Percentiles rank a stretch among this genome's conserved stretches.
These are phyloP conservation scores for Hippolais icterina DNA, from an alignment of 2,113 vertebrate species.

Conservation along the genomic window DNA sequence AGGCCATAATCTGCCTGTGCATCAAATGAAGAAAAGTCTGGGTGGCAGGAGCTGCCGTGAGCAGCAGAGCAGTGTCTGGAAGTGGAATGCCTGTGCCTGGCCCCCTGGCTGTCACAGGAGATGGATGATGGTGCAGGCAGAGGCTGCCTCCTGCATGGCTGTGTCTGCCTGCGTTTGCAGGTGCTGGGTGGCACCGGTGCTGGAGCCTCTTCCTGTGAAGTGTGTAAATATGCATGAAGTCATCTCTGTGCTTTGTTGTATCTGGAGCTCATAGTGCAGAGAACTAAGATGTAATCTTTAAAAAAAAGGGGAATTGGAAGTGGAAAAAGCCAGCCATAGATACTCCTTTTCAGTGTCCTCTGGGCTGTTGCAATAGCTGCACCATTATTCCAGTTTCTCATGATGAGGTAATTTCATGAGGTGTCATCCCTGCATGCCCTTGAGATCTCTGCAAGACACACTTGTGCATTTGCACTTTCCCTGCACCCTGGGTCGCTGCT, in stretches of 20 bases:
- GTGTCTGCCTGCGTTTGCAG: neutral
- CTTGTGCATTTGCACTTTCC: neutral
- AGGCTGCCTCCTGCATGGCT: fast-evolving
- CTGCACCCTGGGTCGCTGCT: neutral
- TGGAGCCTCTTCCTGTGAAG: neutral
- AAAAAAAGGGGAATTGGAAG: neutral
- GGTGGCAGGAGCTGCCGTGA: neutral
- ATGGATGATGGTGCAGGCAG: neutral
- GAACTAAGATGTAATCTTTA: neutral
- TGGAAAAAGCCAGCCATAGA: neutral
- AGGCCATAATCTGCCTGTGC: neutral
- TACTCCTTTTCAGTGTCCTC: neutral
- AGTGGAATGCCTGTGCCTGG: neutral
- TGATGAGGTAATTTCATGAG: neutral
- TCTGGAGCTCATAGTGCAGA: neutral
- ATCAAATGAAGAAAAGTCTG: neutral
- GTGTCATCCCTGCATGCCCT: neutral
- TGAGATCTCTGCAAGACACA: neutral
- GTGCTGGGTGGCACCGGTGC: fast-evolving
- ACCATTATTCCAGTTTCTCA: neutral
- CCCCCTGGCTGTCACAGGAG: fast-evolving
- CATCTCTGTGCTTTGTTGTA: neutral
- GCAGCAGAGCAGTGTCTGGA: neutral
- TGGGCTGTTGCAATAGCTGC: neutral
- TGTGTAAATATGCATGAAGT: neutral